Evolutionary conservation across 2,888 invertebrate species (phyloP).

Genomic region (Empis livida): DNA sequence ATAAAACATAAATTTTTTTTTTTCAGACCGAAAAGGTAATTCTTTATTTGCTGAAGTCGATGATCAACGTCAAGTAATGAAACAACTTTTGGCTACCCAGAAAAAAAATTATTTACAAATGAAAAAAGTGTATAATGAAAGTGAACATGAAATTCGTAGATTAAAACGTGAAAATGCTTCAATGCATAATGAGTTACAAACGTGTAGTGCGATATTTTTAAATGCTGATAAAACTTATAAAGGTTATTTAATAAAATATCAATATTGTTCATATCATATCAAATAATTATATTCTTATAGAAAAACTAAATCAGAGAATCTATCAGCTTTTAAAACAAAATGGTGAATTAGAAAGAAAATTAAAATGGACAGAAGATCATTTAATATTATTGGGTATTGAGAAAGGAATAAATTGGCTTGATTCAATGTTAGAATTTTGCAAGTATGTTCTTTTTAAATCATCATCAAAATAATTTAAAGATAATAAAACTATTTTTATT

Average conservation of each 20-base stretch:
- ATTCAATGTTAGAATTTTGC: conserved; percentile 34
- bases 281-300: conserved; percentile 13
- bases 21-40: conserved; percentile 46
- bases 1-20: conserved; percentile 5
- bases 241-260: conserved; percentile 16
- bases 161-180: conserved; percentile 32
- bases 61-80: conserved; percentile 51
- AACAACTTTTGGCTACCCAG: conserved; percentile 42
- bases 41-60: conserved; percentile 53
- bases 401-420: conserved; percentile 30
- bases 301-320: conserved; percentile 29
- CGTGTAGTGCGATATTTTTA: conserved; percentile 31
- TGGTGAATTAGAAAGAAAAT: conserved; percentile 24
- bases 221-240: conserved; percentile 31
- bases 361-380: conserved; percentile 24
- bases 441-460: conserved; percentile 25
- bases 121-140: conserved; percentile 30
- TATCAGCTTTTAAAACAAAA: conserved; percentile 24
- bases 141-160: conserved; percentile 30
- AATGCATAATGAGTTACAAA: conserved; percentile 30
- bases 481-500: not conserved
- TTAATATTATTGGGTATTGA: conserved; percentile 25
- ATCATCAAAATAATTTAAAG: not conserved
- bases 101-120: conserved; percentile 43
- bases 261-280: too few species aligned